phyloP scores from a whole-genome alignment of 2,888 invertebrate genomes.

The Eudemis profundana region DNA sequence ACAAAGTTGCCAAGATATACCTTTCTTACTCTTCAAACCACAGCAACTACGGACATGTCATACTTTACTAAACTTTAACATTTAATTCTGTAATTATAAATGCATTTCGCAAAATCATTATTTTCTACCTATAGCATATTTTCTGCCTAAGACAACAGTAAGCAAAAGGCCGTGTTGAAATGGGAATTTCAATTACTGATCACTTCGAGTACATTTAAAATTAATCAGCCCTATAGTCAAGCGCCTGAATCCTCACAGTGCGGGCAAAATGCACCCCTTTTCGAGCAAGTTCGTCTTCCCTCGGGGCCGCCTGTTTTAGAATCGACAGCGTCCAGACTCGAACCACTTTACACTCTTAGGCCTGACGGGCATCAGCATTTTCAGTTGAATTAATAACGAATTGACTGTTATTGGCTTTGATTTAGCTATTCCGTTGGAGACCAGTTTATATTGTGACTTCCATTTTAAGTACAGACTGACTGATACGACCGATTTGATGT shows the following conservation, averaged over 20 bases:
- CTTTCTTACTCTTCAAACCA: too few species aligned
- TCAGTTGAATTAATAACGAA: slow-evolving; percentile 34
- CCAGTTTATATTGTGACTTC: neutral
- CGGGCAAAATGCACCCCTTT: slow-evolving; percentile 36
- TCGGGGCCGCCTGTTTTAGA: slow-evolving; percentile 23
- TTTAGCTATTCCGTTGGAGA: slow-evolving; percentile 2
- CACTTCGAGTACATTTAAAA: slow-evolving; percentile 5
- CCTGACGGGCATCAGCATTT: slow-evolving; percentile 26
- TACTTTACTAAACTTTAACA: too few species aligned
- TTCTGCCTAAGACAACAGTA: too few species aligned
- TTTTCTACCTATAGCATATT: too few species aligned
- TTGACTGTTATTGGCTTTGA: slow-evolving; percentile 1
- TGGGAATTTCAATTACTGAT: too few species aligned
- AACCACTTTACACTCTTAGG: slow-evolving; percentile 40
- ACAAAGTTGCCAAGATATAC: too few species aligned
- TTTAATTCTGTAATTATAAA: too few species aligned
- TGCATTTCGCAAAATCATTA: too few species aligned
- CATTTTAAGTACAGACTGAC: neutral
- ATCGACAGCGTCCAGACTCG: slow-evolving; percentile 39
- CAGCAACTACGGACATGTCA: too few species aligned
- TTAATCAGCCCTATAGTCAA: slow-evolving; percentile 1
- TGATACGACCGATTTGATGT: too few species aligned
- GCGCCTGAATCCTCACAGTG: slow-evolving; percentile 3
- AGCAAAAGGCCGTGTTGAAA: too few species aligned
- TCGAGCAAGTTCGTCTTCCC: slow-evolving; percentile 31